Conservation (phyloP, 2,888 invertebrate species). For the Cheilosia soror region DNA sequence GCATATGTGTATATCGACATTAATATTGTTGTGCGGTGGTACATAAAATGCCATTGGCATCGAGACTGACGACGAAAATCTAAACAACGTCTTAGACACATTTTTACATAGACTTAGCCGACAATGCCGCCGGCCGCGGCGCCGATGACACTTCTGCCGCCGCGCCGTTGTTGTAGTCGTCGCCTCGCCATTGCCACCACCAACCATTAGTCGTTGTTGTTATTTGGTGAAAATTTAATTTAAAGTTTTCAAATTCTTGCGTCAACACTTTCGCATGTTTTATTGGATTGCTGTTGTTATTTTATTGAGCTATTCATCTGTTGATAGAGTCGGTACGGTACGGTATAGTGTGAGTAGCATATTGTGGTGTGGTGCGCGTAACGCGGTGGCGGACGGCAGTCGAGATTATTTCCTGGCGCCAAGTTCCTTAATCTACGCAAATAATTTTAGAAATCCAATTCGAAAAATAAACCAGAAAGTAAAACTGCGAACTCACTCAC, state of each 20-base stretch:
- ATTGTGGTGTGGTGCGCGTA: conserved; percentile 23
- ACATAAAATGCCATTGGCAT: conserved; percentile 63
- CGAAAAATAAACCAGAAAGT: conserved; percentile 34
- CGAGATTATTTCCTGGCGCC: conserved; percentile 82
- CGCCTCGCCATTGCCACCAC: conserved; percentile 15
- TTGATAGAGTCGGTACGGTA: conserved; percentile 35
- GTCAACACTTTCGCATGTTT: conserved; percentile 58
- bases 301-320: conserved; percentile 67
- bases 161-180: conserved; percentile 2
- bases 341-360: not conserved
- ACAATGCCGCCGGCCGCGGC: conserved; percentile 10
- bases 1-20: conserved; percentile 28
- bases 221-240: conserved; percentile 54
- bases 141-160: conserved; percentile 13
- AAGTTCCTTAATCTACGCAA: conserved; percentile 82
- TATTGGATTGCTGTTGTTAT: conserved; percentile 42
- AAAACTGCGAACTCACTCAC: conserved; percentile 31
- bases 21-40: conserved; percentile 44
- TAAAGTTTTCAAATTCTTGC: conserved; percentile 67
- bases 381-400: conserved; percentile 47
- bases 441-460: conserved; percentile 78
- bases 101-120: conserved; percentile 28
- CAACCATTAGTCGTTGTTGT: conserved; percentile 40
- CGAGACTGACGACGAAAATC: conserved; percentile 24
- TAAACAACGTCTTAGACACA: conserved; percentile 33